Evolutionary conservation across 2,113 vertebrate species (phyloP), one percentile per base, ranked within the genome.

Genomic region (Lynx canadensis): DNA sequence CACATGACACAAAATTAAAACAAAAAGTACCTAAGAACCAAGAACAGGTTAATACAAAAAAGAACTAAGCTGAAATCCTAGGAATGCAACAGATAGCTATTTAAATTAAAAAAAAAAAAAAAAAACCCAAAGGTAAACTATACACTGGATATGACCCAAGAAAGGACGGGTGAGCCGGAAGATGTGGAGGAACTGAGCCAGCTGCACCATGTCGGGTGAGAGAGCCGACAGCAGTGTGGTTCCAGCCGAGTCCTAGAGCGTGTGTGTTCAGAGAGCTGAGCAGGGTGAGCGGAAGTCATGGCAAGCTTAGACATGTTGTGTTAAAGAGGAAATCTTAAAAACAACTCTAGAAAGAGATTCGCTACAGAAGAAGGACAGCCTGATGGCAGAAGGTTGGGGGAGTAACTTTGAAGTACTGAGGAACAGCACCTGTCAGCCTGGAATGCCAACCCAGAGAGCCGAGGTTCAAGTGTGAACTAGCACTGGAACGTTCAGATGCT

Each of bases 81-180:
- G 63, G 50, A 68, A 68, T 68, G 38, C 66, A 79, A 78, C 15
- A 33, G 4, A 8, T 1, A 78, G 41, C 23, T 83, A 0, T 31
- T 48, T 3, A 66, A 76, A 6, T 41, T 41, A 11, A 33, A 52
- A 0, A 8, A 45, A 45, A 41, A 23, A 14, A 8, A 25, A 60
- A 25, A 19, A 0, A 57, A 21, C 2, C 52, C 31, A 12, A 73
- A 45, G 68, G 14, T 33, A 16, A 4, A 5, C 27, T 4, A 1
- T 21, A 15, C 23, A 7, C n/a, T 4, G 25, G 23, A 27, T 3
- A 1, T 0, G 4, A 7, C 13, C 57, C 33, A 19, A 2, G 7
- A n/a, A 36, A 48, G 14, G 21, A 4, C 5, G 5, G 4, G 33
- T 8, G 18, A 19, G 4, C 21, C 23, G 45, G 69, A 14, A 11